Evolutionary conservation across 2,113 vertebrate genomes (phyloP).

Genomic region (Chelonoidis abingdonii): DNA sequence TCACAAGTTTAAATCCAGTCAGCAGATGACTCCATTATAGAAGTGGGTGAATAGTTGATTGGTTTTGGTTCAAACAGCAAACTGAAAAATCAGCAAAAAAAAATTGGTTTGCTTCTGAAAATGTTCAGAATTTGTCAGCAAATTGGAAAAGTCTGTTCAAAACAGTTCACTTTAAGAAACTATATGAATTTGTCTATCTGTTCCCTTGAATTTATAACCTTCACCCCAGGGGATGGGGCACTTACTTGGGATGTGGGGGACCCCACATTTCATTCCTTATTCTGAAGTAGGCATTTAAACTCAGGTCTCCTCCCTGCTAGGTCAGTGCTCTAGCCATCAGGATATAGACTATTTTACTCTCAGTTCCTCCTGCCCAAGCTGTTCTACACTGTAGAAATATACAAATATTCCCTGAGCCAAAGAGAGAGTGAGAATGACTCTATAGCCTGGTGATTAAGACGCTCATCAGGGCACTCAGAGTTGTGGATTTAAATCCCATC

Average conservation of each 20-base stretch:
- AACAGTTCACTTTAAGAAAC: background rate
- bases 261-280: background rate
- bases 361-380: background rate
- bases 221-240: background rate
- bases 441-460: background rate
- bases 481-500: background rate
- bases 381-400: background rate
- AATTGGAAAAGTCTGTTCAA: background rate
- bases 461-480: background rate
- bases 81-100: background rate
- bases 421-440: background rate
- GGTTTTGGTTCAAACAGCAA: background rate
- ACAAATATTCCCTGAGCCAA: background rate
- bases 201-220: background rate
- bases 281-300: background rate
- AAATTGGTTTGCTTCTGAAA: background rate
- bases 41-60: background rate
- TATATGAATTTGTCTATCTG: background rate
- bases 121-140: background rate
- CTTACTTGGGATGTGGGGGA: background rate
- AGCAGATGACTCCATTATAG: background rate
- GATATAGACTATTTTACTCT: background rate
- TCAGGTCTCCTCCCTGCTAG: background rate
- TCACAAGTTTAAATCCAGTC: slow-evolving; percentile 15
- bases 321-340: background rate